These are phyloP conservation scores for Athalia cordata DNA, from an alignment of 2,888 invertebrate genomes.

Conservation along the genomic window DNA sequence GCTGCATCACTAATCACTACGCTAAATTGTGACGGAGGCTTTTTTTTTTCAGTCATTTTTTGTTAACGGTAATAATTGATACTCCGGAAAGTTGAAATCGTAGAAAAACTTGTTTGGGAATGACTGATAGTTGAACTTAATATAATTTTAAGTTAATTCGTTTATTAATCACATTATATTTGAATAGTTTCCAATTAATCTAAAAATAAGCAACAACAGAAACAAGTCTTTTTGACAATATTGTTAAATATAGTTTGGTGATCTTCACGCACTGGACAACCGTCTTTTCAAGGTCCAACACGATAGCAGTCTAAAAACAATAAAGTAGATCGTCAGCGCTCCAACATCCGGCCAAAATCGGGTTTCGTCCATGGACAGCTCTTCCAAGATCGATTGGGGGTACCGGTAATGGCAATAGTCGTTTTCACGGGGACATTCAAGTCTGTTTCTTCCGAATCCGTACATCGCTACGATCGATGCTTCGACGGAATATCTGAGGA, in stretches of 20 bases:
- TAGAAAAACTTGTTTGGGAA: no score
- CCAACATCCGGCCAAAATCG: conserved; percentile 82
- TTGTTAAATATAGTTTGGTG: not conserved
- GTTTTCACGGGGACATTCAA: conserved; percentile 80
- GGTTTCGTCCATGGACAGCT: conserved; percentile 79
- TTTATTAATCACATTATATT: no score
- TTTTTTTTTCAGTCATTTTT: no score
- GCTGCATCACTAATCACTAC: no score
- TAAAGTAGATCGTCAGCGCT: conserved; percentile 78
- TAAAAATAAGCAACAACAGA: not conserved
- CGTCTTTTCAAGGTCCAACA: conserved; percentile 80
- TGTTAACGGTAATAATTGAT: no score
- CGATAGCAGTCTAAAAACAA: conserved; percentile 78
- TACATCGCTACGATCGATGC: conserved; percentile 85
- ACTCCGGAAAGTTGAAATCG: no score
- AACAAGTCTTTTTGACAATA: not conserved
- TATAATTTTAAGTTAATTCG: no score
- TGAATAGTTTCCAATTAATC: not conserved
- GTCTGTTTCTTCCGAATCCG: conserved; percentile 80
- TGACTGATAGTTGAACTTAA: no score
- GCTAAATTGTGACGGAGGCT: no score
- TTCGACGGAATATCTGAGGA: conserved; percentile 86
- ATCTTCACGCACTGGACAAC: conserved; percentile 59
- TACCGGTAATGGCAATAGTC: conserved; percentile 83
- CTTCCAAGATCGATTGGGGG: conserved; percentile 80